These are phyloP conservation scores for Cynopterus brachyotis DNA, from an alignment of 2,113 vertebrate genomes.

Conservation along the genomic window DNA sequence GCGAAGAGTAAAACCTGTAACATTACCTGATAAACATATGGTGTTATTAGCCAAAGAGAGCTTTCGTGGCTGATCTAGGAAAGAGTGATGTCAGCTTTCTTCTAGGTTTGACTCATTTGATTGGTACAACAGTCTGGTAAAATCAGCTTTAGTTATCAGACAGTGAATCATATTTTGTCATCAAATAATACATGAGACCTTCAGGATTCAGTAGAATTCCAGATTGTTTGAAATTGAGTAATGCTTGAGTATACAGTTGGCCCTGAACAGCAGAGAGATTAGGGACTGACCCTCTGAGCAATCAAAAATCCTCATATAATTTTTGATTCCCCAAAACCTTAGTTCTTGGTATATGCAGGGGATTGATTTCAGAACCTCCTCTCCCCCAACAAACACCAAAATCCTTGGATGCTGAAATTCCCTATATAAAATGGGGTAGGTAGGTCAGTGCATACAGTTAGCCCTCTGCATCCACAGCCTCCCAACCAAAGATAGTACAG, in stretches of 20 bases:
- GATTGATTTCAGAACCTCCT: neutral
- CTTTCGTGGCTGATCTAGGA: neutral
- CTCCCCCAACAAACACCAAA: neutral
- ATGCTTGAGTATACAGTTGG: neutral
- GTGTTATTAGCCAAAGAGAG: neutral
- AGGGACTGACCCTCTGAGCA: too few relatives aligned
- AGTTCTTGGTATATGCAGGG: neutral
- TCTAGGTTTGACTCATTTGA: conserved; percentile 56
- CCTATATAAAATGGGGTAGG: neutral
- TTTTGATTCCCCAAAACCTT: neutral
- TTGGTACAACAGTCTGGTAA: conserved; percentile 20
- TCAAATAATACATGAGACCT: conserved; percentile 19
- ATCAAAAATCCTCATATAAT: neutral
- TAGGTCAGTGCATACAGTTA: neutral
- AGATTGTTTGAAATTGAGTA: neutral
- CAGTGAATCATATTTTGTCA: conserved; percentile 59
- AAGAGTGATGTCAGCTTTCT: conserved; percentile 48
- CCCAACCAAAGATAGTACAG: neutral
- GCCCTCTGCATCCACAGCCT: neutral
- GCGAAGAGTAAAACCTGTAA: neutral
- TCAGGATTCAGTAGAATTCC: neutral
- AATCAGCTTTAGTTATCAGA: conserved; percentile 52
- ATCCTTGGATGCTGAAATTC: neutral
- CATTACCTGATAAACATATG: neutral
- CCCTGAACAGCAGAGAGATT: neutral